phyloP scores from a whole-genome alignment of 30 jellyfish, hydroid and myxozoan genomes.

The Turritopsis dohrnii region DNA sequence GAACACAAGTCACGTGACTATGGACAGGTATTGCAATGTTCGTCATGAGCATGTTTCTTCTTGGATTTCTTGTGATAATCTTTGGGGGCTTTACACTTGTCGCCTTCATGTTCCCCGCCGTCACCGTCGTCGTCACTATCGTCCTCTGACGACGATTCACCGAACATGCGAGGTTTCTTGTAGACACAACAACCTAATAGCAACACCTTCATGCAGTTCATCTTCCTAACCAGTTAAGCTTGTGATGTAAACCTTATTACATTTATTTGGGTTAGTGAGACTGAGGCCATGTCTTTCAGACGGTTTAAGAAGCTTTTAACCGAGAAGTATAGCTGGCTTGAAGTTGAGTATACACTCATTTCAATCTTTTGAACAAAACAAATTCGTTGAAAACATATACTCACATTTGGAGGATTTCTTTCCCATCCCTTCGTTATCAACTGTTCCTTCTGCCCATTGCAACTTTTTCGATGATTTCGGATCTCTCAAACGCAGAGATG shows the following conservation, averaged over 20 bases:
- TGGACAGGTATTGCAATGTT: constrained; percentile 19
- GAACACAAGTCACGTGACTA: neutral
- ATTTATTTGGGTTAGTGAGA: too few relatives aligned
- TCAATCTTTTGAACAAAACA: too few relatives aligned
- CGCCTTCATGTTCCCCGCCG: constrained; percentile 51
- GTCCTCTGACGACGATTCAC: constrained; percentile 95
- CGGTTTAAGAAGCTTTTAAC: too few relatives aligned
- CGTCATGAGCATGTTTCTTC: constrained; percentile 57
- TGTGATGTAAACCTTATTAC: too few relatives aligned
- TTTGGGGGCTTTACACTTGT: constrained; percentile 89
- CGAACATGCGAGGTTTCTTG: constrained; percentile 87
- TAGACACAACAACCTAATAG: constrained; percentile 96
- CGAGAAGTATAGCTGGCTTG: too few relatives aligned
- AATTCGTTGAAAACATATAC: too few relatives aligned
- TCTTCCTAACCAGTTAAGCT: too few relatives aligned
- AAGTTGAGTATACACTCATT: too few relatives aligned
- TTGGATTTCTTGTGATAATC: constrained; percentile 66
- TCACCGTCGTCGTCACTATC: constrained; percentile 48
- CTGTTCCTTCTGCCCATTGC: constrained; percentile 84
- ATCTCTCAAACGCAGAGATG: constrained; percentile 40
- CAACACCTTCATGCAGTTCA: too few relatives aligned
- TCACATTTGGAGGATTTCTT: constrained; percentile 91
- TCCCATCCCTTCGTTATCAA: constrained; percentile 88
- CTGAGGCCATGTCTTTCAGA: too few relatives aligned
- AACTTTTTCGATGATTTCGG: constrained; percentile 72